Base-by-base conservation (phyloP, 2,113 vertebrate genomes). In the Morone saxatilis region DNA sequence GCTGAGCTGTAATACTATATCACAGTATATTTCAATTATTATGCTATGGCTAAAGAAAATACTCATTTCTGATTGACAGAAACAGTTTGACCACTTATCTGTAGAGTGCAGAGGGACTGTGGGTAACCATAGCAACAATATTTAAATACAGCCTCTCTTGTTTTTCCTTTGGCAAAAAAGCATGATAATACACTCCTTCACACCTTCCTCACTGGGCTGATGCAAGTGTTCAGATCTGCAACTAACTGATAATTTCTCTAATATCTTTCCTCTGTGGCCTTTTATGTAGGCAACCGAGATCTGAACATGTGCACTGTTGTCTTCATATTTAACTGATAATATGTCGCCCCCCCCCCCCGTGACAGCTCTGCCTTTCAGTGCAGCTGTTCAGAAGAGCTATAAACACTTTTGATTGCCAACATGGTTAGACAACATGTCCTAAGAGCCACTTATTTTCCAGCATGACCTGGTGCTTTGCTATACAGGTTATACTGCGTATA, bases 81-180 rank as follows among this genome's bases (percentile, higher is more conserved):
- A 50, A 6, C 48, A 50, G 48, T 71, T 22, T 71, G n/a, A 43
- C 16, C 5, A 10, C 63, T 25, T 12, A 13, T 77, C 9, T 25
- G 5, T 13, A 57, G 56, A 14, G 22, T 25, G 11, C 19, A 4
- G 56, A 43, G 36, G 36, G 19, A 53, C 65, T 9, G 72, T 7
- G 25, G 38, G 78, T 76, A 71, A 71, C 67, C 53, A 76, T 67
- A 47, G 72, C 61, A 76, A 67, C 78, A 36, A 22, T n/a, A 71
- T 61, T 63, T 68, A 11, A 78, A 84, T 72, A 47, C 56, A 31
- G 16, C 43, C 22, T 53, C 9, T 11, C 5, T 41, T 56, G 7
- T 43, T 56, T 22, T 56, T n/a, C 31, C 53, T 22, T 6, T 59
- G 31, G 31, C 31, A 31, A 31, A 31, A 31, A 14, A 59, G 22